Percentiles rank a stretch among this genome's conserved stretches.
These are phyloP conservation scores for Meles meles DNA, from an alignment of 2,113 vertebrate species.

Conservation along the genomic window DNA sequence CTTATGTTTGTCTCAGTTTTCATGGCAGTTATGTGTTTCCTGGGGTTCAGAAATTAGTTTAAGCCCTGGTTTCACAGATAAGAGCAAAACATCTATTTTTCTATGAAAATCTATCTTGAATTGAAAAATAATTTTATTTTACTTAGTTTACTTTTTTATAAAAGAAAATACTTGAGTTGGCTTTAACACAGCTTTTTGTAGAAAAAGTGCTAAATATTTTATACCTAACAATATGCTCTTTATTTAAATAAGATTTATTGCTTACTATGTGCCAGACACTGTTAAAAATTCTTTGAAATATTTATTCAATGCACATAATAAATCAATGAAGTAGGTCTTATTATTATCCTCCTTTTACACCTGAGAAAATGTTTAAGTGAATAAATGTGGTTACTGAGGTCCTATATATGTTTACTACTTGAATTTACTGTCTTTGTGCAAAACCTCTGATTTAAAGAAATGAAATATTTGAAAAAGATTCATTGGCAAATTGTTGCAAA, in stretches of 20 bases:
- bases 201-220: neutral
- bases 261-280: neutral
- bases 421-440: neutral
- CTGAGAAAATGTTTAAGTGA: neutral
- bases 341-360: neutral
- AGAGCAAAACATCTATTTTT: neutral
- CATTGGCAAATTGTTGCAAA: neutral
- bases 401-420: neutral
- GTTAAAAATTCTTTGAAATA: neutral
- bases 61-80: neutral
- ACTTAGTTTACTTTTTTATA: neutral
- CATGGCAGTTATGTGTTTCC: neutral
- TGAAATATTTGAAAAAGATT: neutral
- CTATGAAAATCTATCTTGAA: neutral
- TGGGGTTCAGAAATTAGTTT: neutral
- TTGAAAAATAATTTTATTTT: neutral
- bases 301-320: neutral
- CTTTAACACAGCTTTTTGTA: neutral
- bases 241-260: conserved; percentile 15
- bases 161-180: neutral
- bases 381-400: neutral
- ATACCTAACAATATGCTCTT: neutral
- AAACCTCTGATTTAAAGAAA: neutral
- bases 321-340: neutral
- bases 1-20: neutral